These are phyloP conservation scores for Caracal caracal DNA, from an alignment of 2,113 vertebrate species.

Conservation along the genomic window DNA sequence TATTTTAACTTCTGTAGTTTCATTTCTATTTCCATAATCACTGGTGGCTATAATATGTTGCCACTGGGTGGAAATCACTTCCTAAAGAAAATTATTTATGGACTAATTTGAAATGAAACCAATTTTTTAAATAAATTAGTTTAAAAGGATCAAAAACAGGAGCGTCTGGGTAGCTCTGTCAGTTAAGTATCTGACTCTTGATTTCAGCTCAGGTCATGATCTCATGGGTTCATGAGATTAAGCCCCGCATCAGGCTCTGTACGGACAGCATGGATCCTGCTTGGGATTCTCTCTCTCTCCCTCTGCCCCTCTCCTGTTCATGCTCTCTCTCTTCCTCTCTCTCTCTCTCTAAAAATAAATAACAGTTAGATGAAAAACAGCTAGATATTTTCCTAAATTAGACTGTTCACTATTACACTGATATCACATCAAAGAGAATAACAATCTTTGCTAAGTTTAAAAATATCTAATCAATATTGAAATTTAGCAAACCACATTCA, in stretches of 20 bases:
- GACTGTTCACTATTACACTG: not conserved
- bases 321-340: too few species aligned
- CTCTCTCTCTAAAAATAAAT: too few species aligned
- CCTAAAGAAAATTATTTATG: not conserved
- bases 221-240: too few species aligned
- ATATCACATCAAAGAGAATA: not conserved
- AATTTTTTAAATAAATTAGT: not conserved
- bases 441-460: not conserved
- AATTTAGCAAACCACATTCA: not conserved
- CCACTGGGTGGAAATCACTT: not conserved
- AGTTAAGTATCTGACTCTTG: too few species aligned
- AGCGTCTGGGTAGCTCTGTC: too few species aligned
- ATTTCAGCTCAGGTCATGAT: too few species aligned
- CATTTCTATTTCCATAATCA: not conserved
- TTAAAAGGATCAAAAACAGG: not conserved
- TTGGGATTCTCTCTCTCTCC: too few species aligned
- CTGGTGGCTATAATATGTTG: not conserved
- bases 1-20: not conserved
- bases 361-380: not conserved
- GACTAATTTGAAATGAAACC: not conserved
- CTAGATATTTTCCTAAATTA: not conserved
- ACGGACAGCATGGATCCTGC: too few species aligned
- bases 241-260: too few species aligned
- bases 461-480: not conserved
- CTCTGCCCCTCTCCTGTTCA: too few species aligned